These are phyloP conservation scores for Neodontobutis hainanensis DNA, from an alignment of 2,113 vertebrate species.

Conservation along the genomic window DNA sequence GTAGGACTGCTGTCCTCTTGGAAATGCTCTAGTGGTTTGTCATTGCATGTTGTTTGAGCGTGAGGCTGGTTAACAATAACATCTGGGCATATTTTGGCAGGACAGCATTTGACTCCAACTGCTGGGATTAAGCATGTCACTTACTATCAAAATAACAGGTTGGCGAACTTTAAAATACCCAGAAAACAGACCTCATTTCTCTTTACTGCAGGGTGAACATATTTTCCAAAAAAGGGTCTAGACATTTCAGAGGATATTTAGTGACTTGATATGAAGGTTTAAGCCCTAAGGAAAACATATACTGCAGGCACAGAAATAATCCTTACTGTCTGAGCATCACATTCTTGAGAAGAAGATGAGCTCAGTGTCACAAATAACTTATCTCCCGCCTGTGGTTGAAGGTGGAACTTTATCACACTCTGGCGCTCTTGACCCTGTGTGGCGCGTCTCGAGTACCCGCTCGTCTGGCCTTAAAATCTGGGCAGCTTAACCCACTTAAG, in stretches of 20 bases:
- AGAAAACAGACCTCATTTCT: constrained; percentile 8
- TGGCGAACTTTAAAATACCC: constrained; percentile 19
- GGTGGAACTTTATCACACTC: constrained; percentile 50
- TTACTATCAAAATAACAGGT: constrained; percentile 50
- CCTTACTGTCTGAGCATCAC: constrained; percentile 1
- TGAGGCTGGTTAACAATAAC: constrained; percentile 52
- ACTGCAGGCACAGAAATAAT: neutral
- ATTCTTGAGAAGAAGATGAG: constrained; percentile 29
- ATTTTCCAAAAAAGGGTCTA: constrained; percentile 8
- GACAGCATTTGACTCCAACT: constrained; percentile 20
- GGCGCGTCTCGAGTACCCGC: constrained; percentile 46
- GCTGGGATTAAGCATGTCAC: constrained; percentile 38
- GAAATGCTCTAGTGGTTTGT: constrained; percentile 48
- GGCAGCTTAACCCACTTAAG: constrained; percentile 39
- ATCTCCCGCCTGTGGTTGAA: constrained; percentile 53
- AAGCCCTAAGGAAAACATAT: neutral
- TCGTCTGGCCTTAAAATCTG: constrained; percentile 24
- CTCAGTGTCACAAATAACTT: constrained; percentile 53
- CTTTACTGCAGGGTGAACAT: neutral
- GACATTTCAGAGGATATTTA: neutral
- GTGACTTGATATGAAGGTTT: constrained; percentile 7
- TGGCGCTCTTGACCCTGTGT: constrained; percentile 65
- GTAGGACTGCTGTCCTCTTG: constrained; percentile 42
- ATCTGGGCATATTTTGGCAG: constrained; percentile 65
- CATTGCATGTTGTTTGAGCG: constrained; percentile 46